Conservation (phyloP, 2,113 vertebrate genomes). For the Blennius ocellaris region DNA sequence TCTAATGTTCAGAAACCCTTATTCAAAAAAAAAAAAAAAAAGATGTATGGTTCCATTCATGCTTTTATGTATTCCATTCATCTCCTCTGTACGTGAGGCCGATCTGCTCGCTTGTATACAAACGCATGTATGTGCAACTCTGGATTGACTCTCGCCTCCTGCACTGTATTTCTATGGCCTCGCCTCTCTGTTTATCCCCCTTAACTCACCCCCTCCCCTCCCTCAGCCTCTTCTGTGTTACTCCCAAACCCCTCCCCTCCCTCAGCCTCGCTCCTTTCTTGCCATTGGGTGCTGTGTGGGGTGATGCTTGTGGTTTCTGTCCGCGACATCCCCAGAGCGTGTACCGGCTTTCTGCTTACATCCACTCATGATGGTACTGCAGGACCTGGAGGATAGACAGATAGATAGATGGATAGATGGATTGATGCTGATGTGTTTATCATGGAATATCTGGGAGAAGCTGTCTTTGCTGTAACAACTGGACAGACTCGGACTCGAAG, state of each 20-base stretch:
- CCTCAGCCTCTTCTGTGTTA: constrained; percentile 26
- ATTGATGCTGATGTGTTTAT: neutral
- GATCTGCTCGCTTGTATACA: neutral
- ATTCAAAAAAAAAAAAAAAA: too few relatives aligned
- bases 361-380: constrained; percentile 4
- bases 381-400: neutral
- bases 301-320: constrained; percentile 74
- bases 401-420: neutral
- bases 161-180: neutral
- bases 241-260: constrained; percentile 46
- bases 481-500: constrained; percentile 18
- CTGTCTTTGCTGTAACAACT: constrained; percentile 2
- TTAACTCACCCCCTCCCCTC: constrained; percentile 1
- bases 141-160: neutral
- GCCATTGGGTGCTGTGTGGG: constrained; percentile 72
- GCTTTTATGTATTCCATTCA: constrained; percentile 52
- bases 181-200: neutral
- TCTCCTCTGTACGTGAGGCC: neutral
- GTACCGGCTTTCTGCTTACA: constrained; percentile 49
- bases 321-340: constrained; percentile 71
- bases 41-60: constrained; percentile 61
- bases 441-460: constrained; percentile 12
- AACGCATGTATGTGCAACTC: neutral
- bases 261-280: constrained; percentile 49
- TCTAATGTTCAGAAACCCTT: constrained; percentile 4